Conservation (phyloP, 1,140 invertebrate genomes). For the Macrosteles quadrilineatus region DNA sequence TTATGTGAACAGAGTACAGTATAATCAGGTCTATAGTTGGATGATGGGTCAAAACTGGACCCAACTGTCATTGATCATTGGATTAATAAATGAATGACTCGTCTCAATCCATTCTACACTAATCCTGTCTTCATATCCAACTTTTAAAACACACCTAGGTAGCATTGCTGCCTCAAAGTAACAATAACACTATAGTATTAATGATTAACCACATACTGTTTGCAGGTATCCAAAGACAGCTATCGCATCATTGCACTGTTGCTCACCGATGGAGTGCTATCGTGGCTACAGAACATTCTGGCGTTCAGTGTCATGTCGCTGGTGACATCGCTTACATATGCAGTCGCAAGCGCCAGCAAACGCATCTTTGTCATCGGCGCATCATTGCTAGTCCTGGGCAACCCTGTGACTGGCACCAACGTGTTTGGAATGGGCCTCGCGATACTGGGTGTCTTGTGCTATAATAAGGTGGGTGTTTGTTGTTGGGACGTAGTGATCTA, state of each 20-base stretch:
- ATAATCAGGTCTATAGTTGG: no score
- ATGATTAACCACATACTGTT: no score
- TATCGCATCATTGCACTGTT: slow-evolving; percentile 66
- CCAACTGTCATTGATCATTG: no score
- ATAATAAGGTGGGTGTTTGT: slow-evolving; percentile 68
- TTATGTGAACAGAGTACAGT: no score
- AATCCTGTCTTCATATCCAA: no score
- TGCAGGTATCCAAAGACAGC: slow-evolving; percentile 41
- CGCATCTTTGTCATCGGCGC: slow-evolving; percentile 90
- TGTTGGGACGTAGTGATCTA: no score
- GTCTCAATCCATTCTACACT: no score
- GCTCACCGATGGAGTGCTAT: slow-evolving; percentile 81
- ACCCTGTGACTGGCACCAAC: slow-evolving; percentile 89
- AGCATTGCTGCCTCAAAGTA: no score
- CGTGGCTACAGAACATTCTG: slow-evolving; percentile 93
- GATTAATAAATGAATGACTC: no score
- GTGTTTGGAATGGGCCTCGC: slow-evolving; percentile 90
- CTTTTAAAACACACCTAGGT: no score
- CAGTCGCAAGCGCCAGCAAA: slow-evolving; percentile 95
- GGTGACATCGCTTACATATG: slow-evolving; percentile 91
- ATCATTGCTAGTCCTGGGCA: slow-evolving; percentile 85
- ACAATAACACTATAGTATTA: no score
- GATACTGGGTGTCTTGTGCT: slow-evolving; percentile 85
- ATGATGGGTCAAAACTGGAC: no score
- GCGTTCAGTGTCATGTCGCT: slow-evolving; percentile 90